These are phyloP conservation scores for Drosophila mayri DNA, from an alignment of 1,140 invertebrate species.

Conservation along the genomic window DNA sequence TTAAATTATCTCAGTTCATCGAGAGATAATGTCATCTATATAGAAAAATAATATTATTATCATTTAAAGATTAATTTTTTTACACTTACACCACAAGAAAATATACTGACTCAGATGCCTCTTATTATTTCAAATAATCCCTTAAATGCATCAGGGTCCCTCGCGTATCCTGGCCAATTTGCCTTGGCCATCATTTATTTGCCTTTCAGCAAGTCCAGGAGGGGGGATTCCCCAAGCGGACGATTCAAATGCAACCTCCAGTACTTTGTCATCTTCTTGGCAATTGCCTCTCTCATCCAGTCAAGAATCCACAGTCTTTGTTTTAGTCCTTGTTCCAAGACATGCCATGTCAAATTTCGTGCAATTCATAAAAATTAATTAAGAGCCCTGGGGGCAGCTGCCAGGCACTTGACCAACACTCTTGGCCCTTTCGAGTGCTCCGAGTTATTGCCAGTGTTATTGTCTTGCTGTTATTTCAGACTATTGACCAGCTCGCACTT, in stretches of 20 bases:
- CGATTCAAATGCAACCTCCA: constrained; percentile 40
- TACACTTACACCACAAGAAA: background rate
- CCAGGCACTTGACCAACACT: constrained; percentile 69
- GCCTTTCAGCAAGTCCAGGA: constrained; percentile 3
- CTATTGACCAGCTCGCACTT: constrained; percentile 80
- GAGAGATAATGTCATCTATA: no score
- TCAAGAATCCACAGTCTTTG: constrained; percentile 34
- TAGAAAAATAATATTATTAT: background rate
- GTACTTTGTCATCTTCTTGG: constrained; percentile 44
- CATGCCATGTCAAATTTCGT: constrained; percentile 58
- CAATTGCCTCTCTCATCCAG: constrained; percentile 25
- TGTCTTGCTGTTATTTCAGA: constrained; percentile 80
- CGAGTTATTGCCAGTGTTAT: constrained; percentile 80
- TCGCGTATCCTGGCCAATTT: constrained; percentile 6
- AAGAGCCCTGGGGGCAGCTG: constrained; percentile 62
- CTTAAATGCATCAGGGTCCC: background rate
- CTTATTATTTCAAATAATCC: background rate
- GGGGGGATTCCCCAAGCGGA: background rate
- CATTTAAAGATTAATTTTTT: background rate
- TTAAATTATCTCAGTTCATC: background rate
- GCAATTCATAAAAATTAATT: constrained; percentile 83
- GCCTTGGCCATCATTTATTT: constrained; percentile 18
- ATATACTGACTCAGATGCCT: background rate
- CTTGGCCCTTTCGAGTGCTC: constrained; percentile 31
- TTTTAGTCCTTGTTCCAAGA: constrained; percentile 11